Conservation (phyloP, 2,888 invertebrate genomes). For the Torymus auratus region DNA sequence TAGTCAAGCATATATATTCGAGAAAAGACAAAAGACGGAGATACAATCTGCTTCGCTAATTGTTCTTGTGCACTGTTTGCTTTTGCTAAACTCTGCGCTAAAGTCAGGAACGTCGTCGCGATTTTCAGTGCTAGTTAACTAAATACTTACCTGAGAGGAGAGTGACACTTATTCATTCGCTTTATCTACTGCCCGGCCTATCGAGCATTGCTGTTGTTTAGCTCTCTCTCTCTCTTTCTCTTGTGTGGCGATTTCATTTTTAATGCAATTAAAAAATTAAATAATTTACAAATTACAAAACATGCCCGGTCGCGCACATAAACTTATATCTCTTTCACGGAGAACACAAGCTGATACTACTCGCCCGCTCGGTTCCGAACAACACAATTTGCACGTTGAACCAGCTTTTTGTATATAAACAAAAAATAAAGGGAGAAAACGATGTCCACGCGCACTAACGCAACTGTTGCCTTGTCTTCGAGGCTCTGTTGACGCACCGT, state of each 20-base stretch:
- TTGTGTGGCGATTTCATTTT: neutral
- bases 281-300: conserved; percentile 73
- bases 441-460: conserved; percentile 30
- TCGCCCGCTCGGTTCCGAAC: conserved; percentile 23
- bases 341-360: conserved; percentile 22
- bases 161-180: conserved; percentile 12
- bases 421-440: conserved; percentile 33
- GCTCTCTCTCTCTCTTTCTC: neutral
- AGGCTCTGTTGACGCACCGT: no score
- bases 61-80: conserved; percentile 16
- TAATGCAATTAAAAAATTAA: conserved; percentile 68
- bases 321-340: conserved; percentile 35
- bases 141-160: conserved; percentile 55
- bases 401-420: conserved; percentile 35
- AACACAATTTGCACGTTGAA: conserved; percentile 43
- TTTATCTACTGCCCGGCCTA: conserved; percentile 24
- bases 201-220: conserved; percentile 25
- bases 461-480: neutral
- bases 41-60: conserved; percentile 23
- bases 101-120: conserved; percentile 50
- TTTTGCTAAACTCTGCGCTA: conserved; percentile 44
- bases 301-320: conserved; percentile 41
- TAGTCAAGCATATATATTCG: conserved; percentile 54
- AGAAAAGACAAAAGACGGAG: conserved; percentile 53
- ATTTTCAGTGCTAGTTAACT: conserved; percentile 42